Evolutionary conservation across 2,888 invertebrate genomes (phyloP).

Genomic region (Oxyscelio sp.): DNA sequence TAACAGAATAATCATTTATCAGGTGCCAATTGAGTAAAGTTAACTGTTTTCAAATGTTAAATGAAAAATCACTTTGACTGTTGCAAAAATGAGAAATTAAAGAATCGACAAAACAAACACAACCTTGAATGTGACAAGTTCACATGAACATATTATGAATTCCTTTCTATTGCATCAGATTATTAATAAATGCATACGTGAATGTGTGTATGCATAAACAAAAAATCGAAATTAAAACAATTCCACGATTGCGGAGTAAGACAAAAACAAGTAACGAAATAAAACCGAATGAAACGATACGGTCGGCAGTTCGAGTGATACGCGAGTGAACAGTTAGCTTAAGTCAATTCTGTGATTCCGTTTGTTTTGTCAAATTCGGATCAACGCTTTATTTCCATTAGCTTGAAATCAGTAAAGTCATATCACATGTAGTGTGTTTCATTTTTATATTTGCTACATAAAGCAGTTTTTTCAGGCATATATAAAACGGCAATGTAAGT

Average conservation of each 20-base stretch:
- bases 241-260: slow-evolving; percentile 13
- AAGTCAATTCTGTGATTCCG: neutral
- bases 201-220: slow-evolving; percentile 25
- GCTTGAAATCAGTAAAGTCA: too few relatives aligned
- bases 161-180: slow-evolving; percentile 25
- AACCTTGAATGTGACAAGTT: slow-evolving; percentile 8
- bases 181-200: slow-evolving; percentile 20
- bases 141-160: slow-evolving; percentile 4
- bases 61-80: too few relatives aligned
- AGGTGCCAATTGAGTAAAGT: too few relatives aligned
- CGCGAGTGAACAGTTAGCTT: neutral
- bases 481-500: too few relatives aligned
- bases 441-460: too few relatives aligned
- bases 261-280: neutral
- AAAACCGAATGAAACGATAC: neutral
- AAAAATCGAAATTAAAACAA: slow-evolving; percentile 24
- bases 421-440: too few relatives aligned
- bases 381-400: too few relatives aligned
- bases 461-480: too few relatives aligned
- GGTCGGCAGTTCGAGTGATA: neutral
- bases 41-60: too few relatives aligned
- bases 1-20: too few relatives aligned
- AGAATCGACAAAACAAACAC: slow-evolving; percentile 5
- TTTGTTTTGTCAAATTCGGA: too few relatives aligned
- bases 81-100: neutral